Evolutionary conservation across 1,140 invertebrate genomes (phyloP), one percentile per base, ranked within the genome.

Genomic region (Reticulitermes speratus): DNA sequence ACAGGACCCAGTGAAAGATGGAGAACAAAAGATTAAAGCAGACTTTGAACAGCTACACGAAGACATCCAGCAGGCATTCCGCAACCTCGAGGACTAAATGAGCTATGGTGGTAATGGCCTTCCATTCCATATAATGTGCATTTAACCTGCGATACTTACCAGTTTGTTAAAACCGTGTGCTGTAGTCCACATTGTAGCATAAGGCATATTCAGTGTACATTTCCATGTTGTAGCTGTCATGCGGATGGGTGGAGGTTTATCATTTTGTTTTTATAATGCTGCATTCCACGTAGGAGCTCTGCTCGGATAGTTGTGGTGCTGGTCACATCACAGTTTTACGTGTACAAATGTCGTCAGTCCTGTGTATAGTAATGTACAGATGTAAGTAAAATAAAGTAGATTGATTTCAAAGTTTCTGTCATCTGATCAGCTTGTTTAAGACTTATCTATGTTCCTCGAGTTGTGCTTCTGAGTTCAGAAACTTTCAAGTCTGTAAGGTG

Each of bases 1-100:
- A 86, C 90, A 98, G 96, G 98, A 99, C 92, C 98, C 99, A 65
- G 96, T 98, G 16, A 98, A 98, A 93, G 98, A 99, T 88, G 98
- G 98, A 65, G 98, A 99, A 91, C 94, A 95, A 6, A 99, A 99
- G 92, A 99, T 99, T 91, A 97, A 97, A 91, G 95, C 97, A 83
- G 98, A 99, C 89, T 99, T 98, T 90, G 98, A 99, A 90, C 97
- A 98, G 90, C 91, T 99, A 44, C 93, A 98, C 87, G 98, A 99
- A 92, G 96, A 98, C 90, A 98, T 99, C 93, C 96, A 98, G 89
- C 96, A 97, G 90, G 97, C 97, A 89, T 99, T 99, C 94, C 96
- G 99, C 91, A 99, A 99, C 93, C 93, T 99, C 90, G 99, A 99
- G 94, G 99, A 99, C 92, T 99, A 98, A 95, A 30, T 32, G 19